These are phyloP conservation scores for Microdon myrmicae DNA, from an alignment of 2,888 invertebrate species.

Conservation along the genomic window DNA sequence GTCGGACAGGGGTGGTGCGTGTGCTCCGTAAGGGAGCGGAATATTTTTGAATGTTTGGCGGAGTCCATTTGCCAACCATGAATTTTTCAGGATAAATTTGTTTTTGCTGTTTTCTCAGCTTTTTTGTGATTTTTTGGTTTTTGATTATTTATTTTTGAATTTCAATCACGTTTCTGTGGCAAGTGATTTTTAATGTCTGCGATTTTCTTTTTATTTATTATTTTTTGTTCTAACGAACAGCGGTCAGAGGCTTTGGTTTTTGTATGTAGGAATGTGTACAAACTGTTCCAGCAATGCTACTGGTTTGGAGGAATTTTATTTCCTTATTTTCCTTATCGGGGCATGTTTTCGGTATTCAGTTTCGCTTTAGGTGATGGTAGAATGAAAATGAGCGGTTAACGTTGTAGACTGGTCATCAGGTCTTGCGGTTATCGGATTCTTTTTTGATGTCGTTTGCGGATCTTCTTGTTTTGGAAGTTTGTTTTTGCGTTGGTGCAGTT, in stretches of 20 bases:
- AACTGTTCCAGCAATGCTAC: too few relatives aligned
- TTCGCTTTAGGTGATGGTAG: constrained; percentile 5
- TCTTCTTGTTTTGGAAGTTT: too few relatives aligned
- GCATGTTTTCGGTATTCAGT: not conserved
- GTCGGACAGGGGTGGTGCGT: not conserved
- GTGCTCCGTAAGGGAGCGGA: not conserved
- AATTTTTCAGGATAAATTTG: constrained; percentile 48
- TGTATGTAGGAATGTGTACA: too few relatives aligned
- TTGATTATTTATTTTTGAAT: too few relatives aligned
- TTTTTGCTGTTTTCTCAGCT: too few relatives aligned
- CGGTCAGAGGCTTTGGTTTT: too few relatives aligned
- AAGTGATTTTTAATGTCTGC: constrained; percentile 52
- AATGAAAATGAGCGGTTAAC: constrained; percentile 41
- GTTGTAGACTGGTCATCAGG: constrained; percentile 25
- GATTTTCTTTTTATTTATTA: constrained; percentile 30
- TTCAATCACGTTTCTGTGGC: constrained; percentile 50
- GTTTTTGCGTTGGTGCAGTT: too few relatives aligned
- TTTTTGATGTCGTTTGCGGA: too few relatives aligned
- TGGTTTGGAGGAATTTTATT: constrained; percentile 1
- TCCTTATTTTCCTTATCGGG: constrained; percentile 12
- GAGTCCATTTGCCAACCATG: constrained; percentile 48
- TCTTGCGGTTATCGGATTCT: constrained; percentile 13
- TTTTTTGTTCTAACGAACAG: constrained; percentile 10
- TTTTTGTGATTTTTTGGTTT: too few relatives aligned
- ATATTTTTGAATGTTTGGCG: constrained; percentile 41